These are phyloP conservation scores for Arvicanthis niloticus DNA, from an alignment of 2,113 vertebrate species.

Conservation along the genomic window DNA sequence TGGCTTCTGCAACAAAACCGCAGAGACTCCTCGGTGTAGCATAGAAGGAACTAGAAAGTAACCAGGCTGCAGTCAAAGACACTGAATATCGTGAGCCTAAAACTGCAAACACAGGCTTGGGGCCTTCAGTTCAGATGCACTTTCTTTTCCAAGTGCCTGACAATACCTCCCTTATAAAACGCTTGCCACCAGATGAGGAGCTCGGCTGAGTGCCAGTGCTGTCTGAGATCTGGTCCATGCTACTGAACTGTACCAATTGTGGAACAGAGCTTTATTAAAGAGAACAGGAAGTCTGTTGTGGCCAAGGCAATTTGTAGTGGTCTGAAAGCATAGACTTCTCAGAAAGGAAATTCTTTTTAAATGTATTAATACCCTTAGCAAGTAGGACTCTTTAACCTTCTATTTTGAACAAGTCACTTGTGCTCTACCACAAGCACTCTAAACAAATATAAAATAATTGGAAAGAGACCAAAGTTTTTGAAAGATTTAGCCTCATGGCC, in stretches of 20 bases:
- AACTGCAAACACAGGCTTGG: not conserved
- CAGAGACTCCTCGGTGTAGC: not conserved
- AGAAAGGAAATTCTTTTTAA: conserved; percentile 87
- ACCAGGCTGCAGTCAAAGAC: not conserved
- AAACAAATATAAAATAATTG: not conserved
- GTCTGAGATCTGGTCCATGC: conserved; percentile 54
- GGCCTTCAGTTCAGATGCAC: not conserved
- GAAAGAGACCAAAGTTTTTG: not conserved
- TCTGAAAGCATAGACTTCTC: conserved; percentile 85
- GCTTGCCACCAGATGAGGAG: not conserved
- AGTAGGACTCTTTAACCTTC: conserved; percentile 37
- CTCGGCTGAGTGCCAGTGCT: not conserved
- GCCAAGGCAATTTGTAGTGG: conserved; percentile 82
- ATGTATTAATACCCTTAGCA: conserved; percentile 65
- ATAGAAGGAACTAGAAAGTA: not conserved
- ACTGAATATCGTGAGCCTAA: not conserved
- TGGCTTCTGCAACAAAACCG: not conserved
- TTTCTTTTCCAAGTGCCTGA: conserved; percentile 43
- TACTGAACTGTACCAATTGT: conserved; percentile 58
- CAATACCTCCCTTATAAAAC: conserved; percentile 40
- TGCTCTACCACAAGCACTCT: not conserved
- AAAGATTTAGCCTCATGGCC: not conserved
- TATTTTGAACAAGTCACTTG: conserved; percentile 51
- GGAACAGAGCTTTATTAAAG: conserved; percentile 9
- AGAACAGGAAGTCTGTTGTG: conserved; percentile 87